phyloP scores from a whole-genome alignment of 35 echinoderm and acorn worm genomes.

The Nesometra sesokonis region DNA sequence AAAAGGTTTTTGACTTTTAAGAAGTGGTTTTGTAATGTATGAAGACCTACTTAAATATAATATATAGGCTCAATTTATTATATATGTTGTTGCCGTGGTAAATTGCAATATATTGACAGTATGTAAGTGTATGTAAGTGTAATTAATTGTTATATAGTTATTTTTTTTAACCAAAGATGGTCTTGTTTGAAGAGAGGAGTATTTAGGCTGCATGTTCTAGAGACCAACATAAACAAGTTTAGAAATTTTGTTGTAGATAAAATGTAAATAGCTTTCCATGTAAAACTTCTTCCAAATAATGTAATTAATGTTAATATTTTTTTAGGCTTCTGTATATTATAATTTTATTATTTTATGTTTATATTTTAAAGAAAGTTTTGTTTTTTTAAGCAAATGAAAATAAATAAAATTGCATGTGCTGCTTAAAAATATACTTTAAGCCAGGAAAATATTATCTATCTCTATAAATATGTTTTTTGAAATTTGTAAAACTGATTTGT shows the following conservation, averaged over 20 bases:
- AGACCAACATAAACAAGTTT: background rate
- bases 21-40: too few relatives aligned
- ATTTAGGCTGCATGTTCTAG: background rate
- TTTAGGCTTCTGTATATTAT: background rate
- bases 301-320: background rate
- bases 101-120: background rate
- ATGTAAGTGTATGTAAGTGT: background rate
- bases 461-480: too few relatives aligned
- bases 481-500: too few relatives aligned
- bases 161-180: background rate
- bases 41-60: background rate
- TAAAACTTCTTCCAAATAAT: background rate
- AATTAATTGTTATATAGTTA: background rate
- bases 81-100: background rate
- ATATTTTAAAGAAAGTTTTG: background rate
- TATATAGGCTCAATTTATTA: background rate
- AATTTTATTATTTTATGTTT: background rate
- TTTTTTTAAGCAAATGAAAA: background rate
- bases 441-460: too few relatives aligned
- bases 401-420: background rate
- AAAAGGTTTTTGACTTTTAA: too few relatives aligned
- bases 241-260: background rate
- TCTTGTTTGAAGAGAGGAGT: background rate
- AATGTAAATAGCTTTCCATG: background rate
- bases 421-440: background rate